Evolutionary conservation across 2,888 invertebrate species (phyloP).

Genomic region (Creontiades dilutus): DNA sequence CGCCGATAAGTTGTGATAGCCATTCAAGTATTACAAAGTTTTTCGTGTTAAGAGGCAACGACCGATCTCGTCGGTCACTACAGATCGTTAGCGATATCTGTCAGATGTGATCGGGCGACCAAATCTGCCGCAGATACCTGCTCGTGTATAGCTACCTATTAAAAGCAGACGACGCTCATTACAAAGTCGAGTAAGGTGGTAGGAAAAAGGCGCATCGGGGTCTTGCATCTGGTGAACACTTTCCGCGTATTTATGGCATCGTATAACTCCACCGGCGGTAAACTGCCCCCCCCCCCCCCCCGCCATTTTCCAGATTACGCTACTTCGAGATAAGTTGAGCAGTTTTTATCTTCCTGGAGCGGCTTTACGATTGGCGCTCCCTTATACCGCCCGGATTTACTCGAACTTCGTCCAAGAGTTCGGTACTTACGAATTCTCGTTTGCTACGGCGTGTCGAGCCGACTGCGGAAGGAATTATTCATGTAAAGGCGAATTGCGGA

Average conservation of each 20-base stretch:
- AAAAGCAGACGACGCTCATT: neutral
- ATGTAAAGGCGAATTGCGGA: too few relatives aligned
- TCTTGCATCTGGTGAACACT: constrained; percentile 3
- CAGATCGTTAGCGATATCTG: too few relatives aligned
- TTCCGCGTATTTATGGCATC: constrained; percentile 8
- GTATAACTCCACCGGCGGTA: neutral
- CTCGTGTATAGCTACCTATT: too few relatives aligned
- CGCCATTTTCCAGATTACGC: neutral
- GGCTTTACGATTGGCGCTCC: neutral
- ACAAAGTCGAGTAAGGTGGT: neutral
- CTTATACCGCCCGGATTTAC: neutral
- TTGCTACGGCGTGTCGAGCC: neutral
- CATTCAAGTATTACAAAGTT: too few relatives aligned
- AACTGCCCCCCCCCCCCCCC: too few relatives aligned
- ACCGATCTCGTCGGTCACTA: too few relatives aligned
- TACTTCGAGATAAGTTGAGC: neutral
- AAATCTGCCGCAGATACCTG: too few relatives aligned
- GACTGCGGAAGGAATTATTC: too few relatives aligned
- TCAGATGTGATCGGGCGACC: too few relatives aligned
- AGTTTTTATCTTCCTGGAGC: neutral
- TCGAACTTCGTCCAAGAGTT: neutral
- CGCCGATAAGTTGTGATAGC: too few relatives aligned
- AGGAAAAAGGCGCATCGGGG: neutral
- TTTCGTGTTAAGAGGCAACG: too few relatives aligned
- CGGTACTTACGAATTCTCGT: neutral